Evolutionary conservation across 1,140 invertebrate species (phyloP).

Genomic region (Diorhabda elongata): DNA sequence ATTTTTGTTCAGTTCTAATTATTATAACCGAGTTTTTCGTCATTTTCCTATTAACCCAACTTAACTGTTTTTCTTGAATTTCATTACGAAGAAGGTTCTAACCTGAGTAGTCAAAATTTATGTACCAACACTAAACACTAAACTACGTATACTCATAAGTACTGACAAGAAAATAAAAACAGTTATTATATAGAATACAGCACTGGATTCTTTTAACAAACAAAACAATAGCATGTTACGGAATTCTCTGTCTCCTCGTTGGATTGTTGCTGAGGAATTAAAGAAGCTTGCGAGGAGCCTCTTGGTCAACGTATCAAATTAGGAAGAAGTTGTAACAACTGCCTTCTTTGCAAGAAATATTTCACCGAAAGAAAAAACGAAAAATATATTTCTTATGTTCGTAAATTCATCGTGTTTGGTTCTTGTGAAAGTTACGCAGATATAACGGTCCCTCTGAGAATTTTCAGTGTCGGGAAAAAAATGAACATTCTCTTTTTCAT

Average conservation of each 20-base stretch:
- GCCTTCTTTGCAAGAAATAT: conserved; percentile 13
- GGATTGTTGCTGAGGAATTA: background rate
- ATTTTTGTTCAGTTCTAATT: too few relatives aligned
- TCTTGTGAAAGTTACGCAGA: conserved; percentile 11
- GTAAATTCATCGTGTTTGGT: conserved; percentile 11
- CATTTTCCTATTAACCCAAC: too few relatives aligned
- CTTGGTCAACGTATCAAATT: conserved; percentile 16
- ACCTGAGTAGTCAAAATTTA: too few relatives aligned
- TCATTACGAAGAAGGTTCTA: too few relatives aligned
- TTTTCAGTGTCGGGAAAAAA: conserved; percentile 6
- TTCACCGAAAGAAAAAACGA: background rate
- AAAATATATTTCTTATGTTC: conserved; percentile 12
- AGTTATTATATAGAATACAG: background rate
- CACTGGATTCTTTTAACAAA: background rate
- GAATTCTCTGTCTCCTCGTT: conserved; percentile 8
- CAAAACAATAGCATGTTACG: conserved; percentile 5
- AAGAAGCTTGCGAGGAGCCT: background rate
- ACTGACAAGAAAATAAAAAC: too few relatives aligned
- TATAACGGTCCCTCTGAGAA: conserved; percentile 8
- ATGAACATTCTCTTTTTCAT: background rate
- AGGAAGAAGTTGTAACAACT: conserved; percentile 21
- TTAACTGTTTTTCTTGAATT: too few relatives aligned
- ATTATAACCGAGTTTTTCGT: too few relatives aligned
- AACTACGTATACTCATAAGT: too few relatives aligned
- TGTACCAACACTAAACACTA: too few relatives aligned